Evolutionary conservation across 2,888 invertebrate genomes (phyloP).

Genomic region (Dicyrtomina minuta): DNA sequence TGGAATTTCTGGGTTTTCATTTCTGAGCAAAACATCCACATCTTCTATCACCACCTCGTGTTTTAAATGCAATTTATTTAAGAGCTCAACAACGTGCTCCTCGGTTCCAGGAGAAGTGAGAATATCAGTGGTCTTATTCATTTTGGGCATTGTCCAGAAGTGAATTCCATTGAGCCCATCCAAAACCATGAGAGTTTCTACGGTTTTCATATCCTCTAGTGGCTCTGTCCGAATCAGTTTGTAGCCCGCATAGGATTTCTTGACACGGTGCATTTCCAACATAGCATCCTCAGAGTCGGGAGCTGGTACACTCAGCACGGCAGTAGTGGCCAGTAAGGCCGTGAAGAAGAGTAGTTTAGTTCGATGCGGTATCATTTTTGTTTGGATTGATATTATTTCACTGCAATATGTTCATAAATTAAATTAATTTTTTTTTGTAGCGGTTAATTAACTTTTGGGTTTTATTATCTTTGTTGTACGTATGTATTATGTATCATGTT

Average conservation of each 20-base stretch:
- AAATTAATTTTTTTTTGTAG: too few species aligned
- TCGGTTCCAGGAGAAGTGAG: slow-evolving; percentile 47
- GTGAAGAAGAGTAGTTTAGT: too few species aligned
- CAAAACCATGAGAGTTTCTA: slow-evolving; percentile 40
- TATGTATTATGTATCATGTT: too few species aligned
- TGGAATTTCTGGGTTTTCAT: slow-evolving; percentile 46
- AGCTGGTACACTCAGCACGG: not conserved
- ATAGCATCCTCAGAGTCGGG: not conserved
- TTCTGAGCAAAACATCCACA: slow-evolving; percentile 53
- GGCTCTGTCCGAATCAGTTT: slow-evolving; percentile 46
- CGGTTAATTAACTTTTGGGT: too few species aligned
- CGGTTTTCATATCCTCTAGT: slow-evolving; percentile 31
- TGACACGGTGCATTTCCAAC: not conserved
- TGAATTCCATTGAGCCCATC: slow-evolving; percentile 49
- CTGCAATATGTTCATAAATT: too few species aligned
- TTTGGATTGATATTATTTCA: too few species aligned
- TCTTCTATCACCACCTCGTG: slow-evolving; percentile 55
- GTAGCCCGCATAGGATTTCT: slow-evolving; percentile 47
- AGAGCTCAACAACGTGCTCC: slow-evolving; percentile 34
- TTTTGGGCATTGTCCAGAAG: slow-evolving; percentile 52
- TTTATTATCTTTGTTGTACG: too few species aligned
- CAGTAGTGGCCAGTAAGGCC: too few species aligned
- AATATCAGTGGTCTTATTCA: slow-evolving; percentile 48
- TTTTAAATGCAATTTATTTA: slow-evolving; percentile 41
- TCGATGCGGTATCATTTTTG: too few species aligned